Conservation (phyloP, 2,797 vertebrate species). For the Chaetodon trifasciatus region DNA sequence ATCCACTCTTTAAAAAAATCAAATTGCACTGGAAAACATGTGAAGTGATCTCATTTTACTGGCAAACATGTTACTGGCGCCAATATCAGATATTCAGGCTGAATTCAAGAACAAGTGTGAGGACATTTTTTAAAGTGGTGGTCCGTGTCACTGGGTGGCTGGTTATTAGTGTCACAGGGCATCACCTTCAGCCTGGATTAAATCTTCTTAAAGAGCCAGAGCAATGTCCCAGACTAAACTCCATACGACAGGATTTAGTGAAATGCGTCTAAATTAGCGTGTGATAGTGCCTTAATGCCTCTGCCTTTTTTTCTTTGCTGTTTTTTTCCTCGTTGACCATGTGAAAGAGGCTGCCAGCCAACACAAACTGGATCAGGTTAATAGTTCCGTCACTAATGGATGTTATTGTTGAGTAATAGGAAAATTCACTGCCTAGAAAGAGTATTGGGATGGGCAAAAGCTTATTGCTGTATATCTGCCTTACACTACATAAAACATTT, state of each 20-base stretch:
- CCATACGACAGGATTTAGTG: conserved; percentile 70
- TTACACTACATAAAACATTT: conserved; percentile 16
- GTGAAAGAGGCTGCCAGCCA: conserved; percentile 62
- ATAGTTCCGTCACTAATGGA: conserved; percentile 54
- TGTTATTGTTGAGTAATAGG: conserved; percentile 68
- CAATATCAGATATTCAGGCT: conserved; percentile 9
- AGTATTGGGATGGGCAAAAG: conserved; percentile 21
- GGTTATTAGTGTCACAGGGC: conserved; percentile 80
- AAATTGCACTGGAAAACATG: conserved; percentile 38
- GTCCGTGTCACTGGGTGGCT: conserved; percentile 73
- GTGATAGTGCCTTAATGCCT: conserved; percentile 74
- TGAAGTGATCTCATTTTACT: conserved; percentile 52
- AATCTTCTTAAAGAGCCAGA: conserved; percentile 67
- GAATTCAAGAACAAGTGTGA: conserved; percentile 22
- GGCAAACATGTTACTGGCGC: conserved; percentile 3
- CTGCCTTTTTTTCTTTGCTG: conserved; percentile 23
- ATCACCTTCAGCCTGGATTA: conserved; percentile 80
- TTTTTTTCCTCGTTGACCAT: conserved; percentile 39
- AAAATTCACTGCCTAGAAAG: conserved; percentile 50
- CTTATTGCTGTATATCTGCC: neutral
- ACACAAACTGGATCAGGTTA: conserved; percentile 59
- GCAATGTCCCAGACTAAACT: conserved; percentile 72
- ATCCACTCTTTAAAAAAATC: conserved; percentile 28
- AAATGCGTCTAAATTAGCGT: conserved; percentile 78
- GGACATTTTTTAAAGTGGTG: conserved; percentile 33